phyloP scores from a whole-genome alignment of 2,797 vertebrate species.

The Clamator glandarius region DNA sequence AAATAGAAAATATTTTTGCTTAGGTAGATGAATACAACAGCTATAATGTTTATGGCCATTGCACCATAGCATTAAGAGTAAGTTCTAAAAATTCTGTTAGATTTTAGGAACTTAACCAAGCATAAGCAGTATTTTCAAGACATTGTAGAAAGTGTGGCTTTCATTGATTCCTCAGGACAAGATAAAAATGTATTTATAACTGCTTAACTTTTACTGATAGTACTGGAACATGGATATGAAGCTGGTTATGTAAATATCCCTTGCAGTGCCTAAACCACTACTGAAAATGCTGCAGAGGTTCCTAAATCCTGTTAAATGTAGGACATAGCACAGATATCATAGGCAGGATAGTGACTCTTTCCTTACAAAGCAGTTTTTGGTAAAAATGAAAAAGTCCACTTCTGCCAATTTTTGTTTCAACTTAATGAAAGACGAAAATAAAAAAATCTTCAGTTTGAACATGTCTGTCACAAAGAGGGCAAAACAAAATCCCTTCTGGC shows the following conservation, averaged over 20 bases:
- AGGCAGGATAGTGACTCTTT: background rate
- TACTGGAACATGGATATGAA: background rate
- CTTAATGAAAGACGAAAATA: background rate
- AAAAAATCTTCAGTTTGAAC: background rate
- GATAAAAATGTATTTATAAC: background rate
- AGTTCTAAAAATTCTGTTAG: background rate
- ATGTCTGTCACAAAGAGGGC: background rate
- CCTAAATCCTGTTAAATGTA: background rate
- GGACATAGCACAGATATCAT: rapidly evolving
- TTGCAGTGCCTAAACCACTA: background rate
- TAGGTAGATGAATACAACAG: background rate
- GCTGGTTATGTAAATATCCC: background rate
- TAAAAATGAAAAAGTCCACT: background rate
- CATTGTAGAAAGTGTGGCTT: background rate
- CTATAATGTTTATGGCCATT: background rate
- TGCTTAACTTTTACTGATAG: background rate
- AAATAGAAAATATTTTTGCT: conserved; percentile 7
- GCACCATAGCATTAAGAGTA: background rate
- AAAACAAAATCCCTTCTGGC: background rate
- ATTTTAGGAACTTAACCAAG: background rate
- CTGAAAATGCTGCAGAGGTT: background rate
- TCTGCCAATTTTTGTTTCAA: background rate
- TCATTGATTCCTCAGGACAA: background rate
- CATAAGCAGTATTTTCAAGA: background rate
- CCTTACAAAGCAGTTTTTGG: background rate